Conservation (phyloP, 2,888 invertebrate genomes). For the Andrena camellia region DNA sequence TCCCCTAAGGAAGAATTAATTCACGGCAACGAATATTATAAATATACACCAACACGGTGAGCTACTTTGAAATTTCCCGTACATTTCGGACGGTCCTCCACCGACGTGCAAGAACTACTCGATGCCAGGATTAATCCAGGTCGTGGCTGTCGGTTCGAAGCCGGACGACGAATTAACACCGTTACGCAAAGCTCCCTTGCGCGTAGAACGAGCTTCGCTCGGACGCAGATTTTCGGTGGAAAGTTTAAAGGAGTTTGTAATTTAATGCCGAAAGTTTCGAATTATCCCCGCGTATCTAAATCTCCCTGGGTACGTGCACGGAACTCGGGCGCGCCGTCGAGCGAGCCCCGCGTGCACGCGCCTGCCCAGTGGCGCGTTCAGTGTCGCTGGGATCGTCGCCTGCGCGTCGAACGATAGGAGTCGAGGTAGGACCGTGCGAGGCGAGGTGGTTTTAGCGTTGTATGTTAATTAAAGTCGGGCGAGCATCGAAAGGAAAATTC, state of each 20-base stretch:
- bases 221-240: slow-evolving; percentile 25
- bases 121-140: slow-evolving; percentile 59
- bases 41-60: not conserved
- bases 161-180: slow-evolving; percentile 63
- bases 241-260: slow-evolving; percentile 28
- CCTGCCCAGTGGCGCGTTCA: not conserved
- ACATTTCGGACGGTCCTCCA: not conserved
- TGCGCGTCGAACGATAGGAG: not conserved
- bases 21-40: not conserved
- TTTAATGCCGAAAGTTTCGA: slow-evolving; percentile 32
- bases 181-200: slow-evolving; percentile 60
- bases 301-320: slow-evolving; percentile 11
- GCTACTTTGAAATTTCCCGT: slow-evolving; percentile 7
- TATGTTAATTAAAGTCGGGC: slow-evolving; percentile 39
- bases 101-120: slow-evolving; percentile 46
- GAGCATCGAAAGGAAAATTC: slow-evolving; percentile 42
- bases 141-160: slow-evolving; percentile 34
- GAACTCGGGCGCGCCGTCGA: not conserved
- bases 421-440: not conserved
- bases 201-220: slow-evolving; percentile 33
- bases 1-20: not conserved
- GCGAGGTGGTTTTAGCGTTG: not conserved
- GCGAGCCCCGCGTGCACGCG: not conserved
- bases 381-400: not conserved
- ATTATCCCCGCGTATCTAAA: slow-evolving; percentile 18